Percentiles rank a stretch among this genome's conserved stretches.
These are phyloP conservation scores for Oryzias celebensis DNA, from an alignment of 2,113 vertebrate species.

Conservation along the genomic window DNA sequence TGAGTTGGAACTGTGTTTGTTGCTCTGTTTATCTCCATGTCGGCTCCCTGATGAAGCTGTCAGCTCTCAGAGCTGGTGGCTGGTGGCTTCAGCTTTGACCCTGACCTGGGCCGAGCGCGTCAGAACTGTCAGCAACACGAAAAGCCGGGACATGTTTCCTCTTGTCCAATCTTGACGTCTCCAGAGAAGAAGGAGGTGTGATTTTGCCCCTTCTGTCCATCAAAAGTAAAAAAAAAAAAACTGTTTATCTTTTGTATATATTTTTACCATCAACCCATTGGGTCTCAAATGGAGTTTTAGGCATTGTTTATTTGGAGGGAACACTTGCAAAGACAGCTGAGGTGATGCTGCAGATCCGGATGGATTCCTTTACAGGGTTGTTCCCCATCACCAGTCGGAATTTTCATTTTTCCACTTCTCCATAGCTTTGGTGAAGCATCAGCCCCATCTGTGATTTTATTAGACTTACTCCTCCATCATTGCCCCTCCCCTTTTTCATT, in stretches of 20 bases:
- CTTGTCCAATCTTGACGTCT: not conserved
- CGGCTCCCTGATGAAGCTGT: conserved; percentile 43
- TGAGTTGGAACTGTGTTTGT: conserved; percentile 7
- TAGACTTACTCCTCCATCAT: conserved; percentile 37
- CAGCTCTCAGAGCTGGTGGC: conserved; percentile 36
- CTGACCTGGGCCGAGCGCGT: conserved; percentile 35
- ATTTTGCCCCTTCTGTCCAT: not conserved
- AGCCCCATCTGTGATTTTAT: conserved; percentile 61
- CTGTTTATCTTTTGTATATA: too few species aligned
- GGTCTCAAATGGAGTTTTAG: too few species aligned
- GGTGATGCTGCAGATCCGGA: too few species aligned
- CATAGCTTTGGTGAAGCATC: conserved; percentile 54
- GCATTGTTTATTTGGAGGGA: too few species aligned
- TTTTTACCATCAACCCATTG: too few species aligned
- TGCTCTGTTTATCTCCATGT: conserved; percentile 23
- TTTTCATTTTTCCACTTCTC: not conserved
- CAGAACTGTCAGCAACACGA: conserved; percentile 35
- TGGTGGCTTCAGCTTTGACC: conserved; percentile 38
- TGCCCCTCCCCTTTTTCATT: conserved; percentile 24
- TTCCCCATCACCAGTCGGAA: conserved; percentile 2
- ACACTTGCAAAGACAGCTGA: too few species aligned
- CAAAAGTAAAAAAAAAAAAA: too few species aligned
- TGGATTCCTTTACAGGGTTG: too few species aligned
- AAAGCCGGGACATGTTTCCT: conserved; percentile 16
- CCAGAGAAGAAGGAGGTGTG: not conserved